These are phyloP conservation scores for Myathropa florea DNA, from an alignment of 2,888 invertebrate species.

Conservation along the genomic window DNA sequence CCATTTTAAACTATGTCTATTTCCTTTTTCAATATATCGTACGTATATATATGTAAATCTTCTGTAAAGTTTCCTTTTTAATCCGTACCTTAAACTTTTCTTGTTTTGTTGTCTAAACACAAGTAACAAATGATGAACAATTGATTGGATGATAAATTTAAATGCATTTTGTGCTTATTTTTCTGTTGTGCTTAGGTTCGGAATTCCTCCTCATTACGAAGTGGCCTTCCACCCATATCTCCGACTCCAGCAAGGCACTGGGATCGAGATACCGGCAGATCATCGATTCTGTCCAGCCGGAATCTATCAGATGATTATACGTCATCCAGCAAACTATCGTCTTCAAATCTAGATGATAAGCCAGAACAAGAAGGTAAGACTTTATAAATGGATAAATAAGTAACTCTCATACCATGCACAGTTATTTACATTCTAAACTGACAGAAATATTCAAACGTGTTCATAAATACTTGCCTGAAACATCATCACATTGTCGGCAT, in stretches of 20 bases:
- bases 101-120: slow-evolving; percentile 55
- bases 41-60: not conserved
- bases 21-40: slow-evolving; percentile 3
- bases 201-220: slow-evolving; percentile 75
- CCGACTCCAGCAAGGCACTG: slow-evolving; percentile 78
- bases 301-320: slow-evolving; percentile 72
- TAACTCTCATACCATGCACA: no score
- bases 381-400: no score
- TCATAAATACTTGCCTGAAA: no score
- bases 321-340: slow-evolving; percentile 74
- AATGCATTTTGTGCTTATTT: slow-evolving; percentile 20
- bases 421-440: no score
- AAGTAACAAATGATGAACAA: slow-evolving; percentile 46
- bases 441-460: no score
- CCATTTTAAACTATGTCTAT: slow-evolving; percentile 7
- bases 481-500: no score
- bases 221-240: slow-evolving; percentile 79
- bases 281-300: slow-evolving; percentile 74
- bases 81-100: slow-evolving; percentile 38
- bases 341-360: slow-evolving; percentile 76
- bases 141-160: not conserved
- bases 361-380: slow-evolving; percentile 76
- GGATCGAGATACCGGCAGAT: slow-evolving; percentile 77
- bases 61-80: slow-evolving; percentile 23
- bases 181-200: slow-evolving; percentile 73